Base-by-base conservation (phyloP, 2,113 vertebrate species). In the Falcunculus frontatus region DNA sequence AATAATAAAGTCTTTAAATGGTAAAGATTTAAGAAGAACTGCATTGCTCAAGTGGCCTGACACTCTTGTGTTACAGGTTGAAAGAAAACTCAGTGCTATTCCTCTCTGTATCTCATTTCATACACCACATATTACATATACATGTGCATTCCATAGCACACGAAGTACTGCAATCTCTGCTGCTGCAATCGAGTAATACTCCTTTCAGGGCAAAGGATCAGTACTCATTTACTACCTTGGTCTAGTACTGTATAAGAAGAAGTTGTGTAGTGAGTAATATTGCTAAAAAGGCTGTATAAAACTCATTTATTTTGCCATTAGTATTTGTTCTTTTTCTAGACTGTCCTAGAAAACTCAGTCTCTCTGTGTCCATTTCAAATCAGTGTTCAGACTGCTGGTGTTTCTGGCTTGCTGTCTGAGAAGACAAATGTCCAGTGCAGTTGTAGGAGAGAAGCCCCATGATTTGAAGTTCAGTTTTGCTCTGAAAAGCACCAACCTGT, bases 401-500 rank as follows among this genome's bases (percentile, higher is more conserved):
- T 95, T 25, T 98, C 97, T 73, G 97, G 89, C 46, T 96, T 98
- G 79, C 72, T 85, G 90, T 97, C 97, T 56, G 76, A 95, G 93
- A 86, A 95, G 41, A 94, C 88, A 68, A 64, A 81, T 83, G 13
- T 83, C 37, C 50, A 57, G 26, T 82, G 65, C 77, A 49, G 74
- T n/a, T 44, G n/a, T 12, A 57, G 79, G 75, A 90, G 68, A 78
- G 63, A 80, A 68, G 22, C 49, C 74, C 39, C 2, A 1, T 72
- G 70, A 39, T 81, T 37, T 56, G 53, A 64, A 81, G 53, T 23
- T 29, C 17, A 8, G 5, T 7, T 9, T 62, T 84, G 16, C 39
- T 82, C 46, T 62, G 57, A 76, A 46, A 91, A 78, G 42, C 12
- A 35, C 16, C 3, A 0, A 9, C 21, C 25, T 42, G 5, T 60